Conservation (phyloP, 2,888 invertebrate genomes). For the Andrena flavipes region DNA sequence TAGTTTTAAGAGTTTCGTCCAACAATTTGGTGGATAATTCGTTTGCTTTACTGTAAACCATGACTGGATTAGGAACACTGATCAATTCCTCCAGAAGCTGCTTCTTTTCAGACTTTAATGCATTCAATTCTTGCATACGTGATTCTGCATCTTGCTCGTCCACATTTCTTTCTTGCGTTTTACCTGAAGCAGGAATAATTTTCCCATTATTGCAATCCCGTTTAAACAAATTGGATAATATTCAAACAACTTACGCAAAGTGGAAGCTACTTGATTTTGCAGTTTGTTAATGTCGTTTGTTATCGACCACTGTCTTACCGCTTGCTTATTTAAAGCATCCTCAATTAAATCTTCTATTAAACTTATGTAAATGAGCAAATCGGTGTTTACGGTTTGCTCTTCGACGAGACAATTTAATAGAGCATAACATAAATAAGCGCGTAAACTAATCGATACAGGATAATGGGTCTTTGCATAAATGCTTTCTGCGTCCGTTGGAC, state of each 20-base stretch:
- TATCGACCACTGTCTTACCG: conserved; percentile 72
- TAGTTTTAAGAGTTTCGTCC: conserved; percentile 59
- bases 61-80: conserved; percentile 78
- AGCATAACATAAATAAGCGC: conserved; percentile 79
- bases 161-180: conserved; percentile 31
- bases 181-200: conserved; percentile 34
- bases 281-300: conserved; percentile 74
- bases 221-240: conserved; percentile 1
- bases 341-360: conserved; percentile 71
- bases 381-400: conserved; percentile 43
- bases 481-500: conserved; percentile 64
- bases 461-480: conserved; percentile 69
- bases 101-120: conserved; percentile 71
- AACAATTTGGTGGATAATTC: conserved; percentile 36
- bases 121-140: conserved; percentile 69
- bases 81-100: conserved; percentile 73
- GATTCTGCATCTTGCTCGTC: conserved; percentile 46
- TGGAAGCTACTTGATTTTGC: conserved; percentile 67
- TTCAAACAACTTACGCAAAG: conserved; percentile 61
- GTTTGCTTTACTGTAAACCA: conserved; percentile 71
- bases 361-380: conserved; percentile 40
- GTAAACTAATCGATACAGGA: conserved; percentile 73
- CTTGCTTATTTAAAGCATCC: conserved; percentile 72
- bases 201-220: neutral
- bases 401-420: conserved; percentile 75